These are phyloP conservation scores for Sebastes nivosus DNA, from an alignment of 2,797 vertebrate genomes.

Conservation along the genomic window DNA sequence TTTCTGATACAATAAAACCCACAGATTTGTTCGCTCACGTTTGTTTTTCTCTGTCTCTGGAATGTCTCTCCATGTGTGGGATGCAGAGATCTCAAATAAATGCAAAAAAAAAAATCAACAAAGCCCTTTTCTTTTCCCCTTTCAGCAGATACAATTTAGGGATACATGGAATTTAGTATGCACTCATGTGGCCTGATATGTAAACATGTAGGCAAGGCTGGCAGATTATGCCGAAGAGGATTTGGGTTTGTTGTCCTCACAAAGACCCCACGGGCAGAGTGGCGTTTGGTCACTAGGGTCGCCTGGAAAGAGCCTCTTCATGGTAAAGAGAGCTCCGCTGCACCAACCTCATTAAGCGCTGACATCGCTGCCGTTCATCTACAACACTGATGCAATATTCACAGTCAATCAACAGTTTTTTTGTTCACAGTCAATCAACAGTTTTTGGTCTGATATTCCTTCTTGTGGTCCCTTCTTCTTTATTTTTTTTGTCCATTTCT, in stretches of 20 bases:
- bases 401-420: conserved; percentile 34
- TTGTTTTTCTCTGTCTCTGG: conserved; percentile 64
- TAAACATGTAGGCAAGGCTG: conserved; percentile 55
- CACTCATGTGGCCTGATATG: conserved; percentile 45
- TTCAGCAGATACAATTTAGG: conserved; percentile 40
- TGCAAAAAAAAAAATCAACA: conserved; percentile 44
- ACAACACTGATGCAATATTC: conserved; percentile 5
- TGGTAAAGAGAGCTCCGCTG: not conserved
- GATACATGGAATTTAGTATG: conserved; percentile 51
- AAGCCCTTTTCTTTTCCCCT: conserved; percentile 41
- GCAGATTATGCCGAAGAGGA: conserved; percentile 7
- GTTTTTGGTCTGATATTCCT: conserved; percentile 60
- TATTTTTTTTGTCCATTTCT: conserved; percentile 40
- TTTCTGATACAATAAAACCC: conserved; percentile 52
- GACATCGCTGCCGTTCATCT: conserved; percentile 24
- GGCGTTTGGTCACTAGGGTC: conserved; percentile 14
- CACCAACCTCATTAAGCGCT: conserved; percentile 12
- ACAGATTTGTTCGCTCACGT: conserved; percentile 36
- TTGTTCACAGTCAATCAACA: conserved; percentile 22
- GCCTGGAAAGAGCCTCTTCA: conserved; percentile 12
- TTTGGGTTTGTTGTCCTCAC: conserved; percentile 22
- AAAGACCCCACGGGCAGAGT: not conserved
- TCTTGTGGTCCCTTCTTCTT: conserved; percentile 62
- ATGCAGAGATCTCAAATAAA: conserved; percentile 57
- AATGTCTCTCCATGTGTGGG: conserved; percentile 63